Base-by-base conservation (phyloP, 2,113 vertebrate species). In the Mustelus asterias region DNA sequence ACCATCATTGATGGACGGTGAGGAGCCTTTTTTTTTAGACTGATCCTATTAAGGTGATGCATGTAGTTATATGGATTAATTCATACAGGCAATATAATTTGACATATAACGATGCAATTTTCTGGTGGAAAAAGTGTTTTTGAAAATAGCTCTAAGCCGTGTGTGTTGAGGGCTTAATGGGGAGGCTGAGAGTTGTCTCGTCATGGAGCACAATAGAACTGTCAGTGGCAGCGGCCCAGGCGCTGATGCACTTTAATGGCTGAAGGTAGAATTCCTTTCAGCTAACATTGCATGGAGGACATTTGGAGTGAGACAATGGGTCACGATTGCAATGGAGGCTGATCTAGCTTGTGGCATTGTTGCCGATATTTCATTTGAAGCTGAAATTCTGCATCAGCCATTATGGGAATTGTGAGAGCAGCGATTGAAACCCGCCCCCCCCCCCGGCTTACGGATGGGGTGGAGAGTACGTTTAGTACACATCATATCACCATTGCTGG, bases 51-150 rank as follows among this genome's bases (percentile, higher is more conserved):
- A 48, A 33, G 72, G 24, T 54, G 69, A 54, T 16, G 44, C 26
- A 48, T 95, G 67, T 29, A 37, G 90, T 24, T 93, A 26, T 72
- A 44, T 33, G 69, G 94, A 72, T 95, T 95, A 95, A 44, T 95
- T 29, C 69, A 44, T 70, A 33, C 20, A 72, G 67, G 37, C 11
- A 70, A 72, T 95, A 37, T 72, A 69, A 72, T 72, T 72, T 70
- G 67, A 44, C n/a, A 69, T 67, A 48, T 44, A 48, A 72, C 29
- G 69, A 95, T 70, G 69, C 94, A 72, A 72, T 76, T 95, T 95
- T 48, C 41, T 95, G 20, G 4, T 3, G 6, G 4, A 54, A 14
- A 95, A 95, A 14, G 29, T 60, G 94, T 26, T 26, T 70, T 94
- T 94, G 67, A 94, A 94, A 70, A 70, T 44, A 94, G 41, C 37